A percentile compares a stretch with the other conserved stretches of the same genome.
phyloP scores from a whole-genome alignment of 2,888 invertebrate genomes.

The Epistrophe grossulariae region DNA sequence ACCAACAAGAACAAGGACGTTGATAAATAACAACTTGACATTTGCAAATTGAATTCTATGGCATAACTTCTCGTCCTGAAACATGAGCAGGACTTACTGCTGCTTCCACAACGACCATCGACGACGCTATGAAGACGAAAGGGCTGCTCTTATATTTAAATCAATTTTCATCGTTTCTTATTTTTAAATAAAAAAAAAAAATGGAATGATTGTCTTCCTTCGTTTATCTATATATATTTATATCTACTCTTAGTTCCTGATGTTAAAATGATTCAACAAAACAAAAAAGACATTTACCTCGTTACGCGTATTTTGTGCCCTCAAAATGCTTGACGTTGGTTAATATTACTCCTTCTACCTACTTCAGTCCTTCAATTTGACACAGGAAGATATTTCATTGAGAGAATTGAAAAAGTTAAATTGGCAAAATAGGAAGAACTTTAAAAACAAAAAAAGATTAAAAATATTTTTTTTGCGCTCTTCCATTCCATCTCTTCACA shows the following conservation, averaged over 20 bases:
- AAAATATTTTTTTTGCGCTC: background rate
- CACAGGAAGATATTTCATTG: conserved; percentile 19
- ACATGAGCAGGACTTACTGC: background rate
- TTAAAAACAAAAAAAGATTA: conserved; percentile 4
- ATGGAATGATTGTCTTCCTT: conserved; percentile 23
- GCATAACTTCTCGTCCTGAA: background rate
- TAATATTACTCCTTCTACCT: conserved; percentile 2
- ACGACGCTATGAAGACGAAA: background rate
- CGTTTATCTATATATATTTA: background rate
- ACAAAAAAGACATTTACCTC: conserved; percentile 68
- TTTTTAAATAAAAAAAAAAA: conserved; percentile 22
- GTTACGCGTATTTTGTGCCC: conserved; percentile 33
- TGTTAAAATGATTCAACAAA: conserved; percentile 64
- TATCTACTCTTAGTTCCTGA: conserved; percentile 2
- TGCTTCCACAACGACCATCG: background rate
- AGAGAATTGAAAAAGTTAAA: conserved; percentile 29
- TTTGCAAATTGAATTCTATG: conserved; percentile 68
- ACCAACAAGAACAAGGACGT: conserved; percentile 34
- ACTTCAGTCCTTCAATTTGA: background rate
- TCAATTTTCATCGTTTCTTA: conserved; percentile 18
- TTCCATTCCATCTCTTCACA: no score
- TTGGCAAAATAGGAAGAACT: conserved; percentile 18
- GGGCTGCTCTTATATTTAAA: conserved; percentile 9
- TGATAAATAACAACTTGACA: conserved; percentile 67
- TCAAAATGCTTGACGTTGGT: background rate